Percentiles rank a stretch among this genome's conserved stretches.
Evolutionary conservation across 92 coral and sea anemone species (phyloP).

Genomic region (Epizoanthus fatuus): DNA sequence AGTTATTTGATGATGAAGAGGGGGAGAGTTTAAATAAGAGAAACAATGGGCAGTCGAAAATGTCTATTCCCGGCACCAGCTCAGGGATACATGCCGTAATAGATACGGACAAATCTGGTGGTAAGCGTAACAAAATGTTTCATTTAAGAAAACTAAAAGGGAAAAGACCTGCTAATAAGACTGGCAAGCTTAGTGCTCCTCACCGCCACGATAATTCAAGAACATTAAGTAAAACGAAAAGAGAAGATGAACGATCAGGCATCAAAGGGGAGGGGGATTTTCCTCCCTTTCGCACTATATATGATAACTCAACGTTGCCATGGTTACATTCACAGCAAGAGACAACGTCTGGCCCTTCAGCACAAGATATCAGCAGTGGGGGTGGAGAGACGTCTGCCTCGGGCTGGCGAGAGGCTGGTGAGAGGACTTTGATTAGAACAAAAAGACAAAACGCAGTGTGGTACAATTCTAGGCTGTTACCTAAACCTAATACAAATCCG

Average conservation of each 20-base stretch:
- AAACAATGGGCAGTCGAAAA: neutral
- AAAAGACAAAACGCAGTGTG: conserved; percentile 70
- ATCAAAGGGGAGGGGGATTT: neutral
- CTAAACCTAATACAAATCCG: conserved; percentile 12
- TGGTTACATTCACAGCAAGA: neutral
- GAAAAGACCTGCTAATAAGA: neutral
- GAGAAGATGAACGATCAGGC: neutral
- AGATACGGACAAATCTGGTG: neutral
- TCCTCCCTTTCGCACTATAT: neutral
- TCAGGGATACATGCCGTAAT: neutral
- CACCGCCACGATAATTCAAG: neutral
- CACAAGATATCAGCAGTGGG: neutral
- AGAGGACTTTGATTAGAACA: neutral
- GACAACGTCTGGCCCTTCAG: neutral
- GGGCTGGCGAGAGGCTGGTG: neutral
- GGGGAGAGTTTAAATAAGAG: neutral
- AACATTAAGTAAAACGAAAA: neutral
- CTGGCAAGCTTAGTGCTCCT: neutral
- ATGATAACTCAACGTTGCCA: neutral
- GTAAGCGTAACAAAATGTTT: neutral
- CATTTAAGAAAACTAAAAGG: neutral
- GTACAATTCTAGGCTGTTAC: conserved; percentile 58
- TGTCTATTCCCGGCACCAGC: no score
- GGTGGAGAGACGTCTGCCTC: neutral
- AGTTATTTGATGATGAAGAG: neutral